Evolutionary conservation across 2,797 vertebrate genomes (phyloP).

Genomic region (Phaenicophaeus curvirostris): DNA sequence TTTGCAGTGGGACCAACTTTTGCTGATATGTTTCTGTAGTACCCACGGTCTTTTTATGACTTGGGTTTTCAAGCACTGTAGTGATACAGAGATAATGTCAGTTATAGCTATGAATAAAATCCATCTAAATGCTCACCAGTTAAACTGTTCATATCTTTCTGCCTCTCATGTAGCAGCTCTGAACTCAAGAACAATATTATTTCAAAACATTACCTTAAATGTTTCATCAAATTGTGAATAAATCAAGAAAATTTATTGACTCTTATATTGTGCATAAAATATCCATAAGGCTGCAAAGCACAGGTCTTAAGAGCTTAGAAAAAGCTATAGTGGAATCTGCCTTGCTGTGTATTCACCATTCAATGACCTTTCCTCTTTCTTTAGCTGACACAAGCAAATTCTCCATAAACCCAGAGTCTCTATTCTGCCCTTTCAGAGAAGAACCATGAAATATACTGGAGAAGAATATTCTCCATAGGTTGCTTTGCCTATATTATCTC

Average conservation of each 20-base stretch:
- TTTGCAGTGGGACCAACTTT: not conserved
- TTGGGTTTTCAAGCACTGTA: not conserved
- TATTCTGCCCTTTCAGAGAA: not conserved
- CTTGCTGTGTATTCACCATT: not conserved
- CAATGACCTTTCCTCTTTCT: not conserved
- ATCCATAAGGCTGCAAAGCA: not conserved
- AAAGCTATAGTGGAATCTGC: not conserved
- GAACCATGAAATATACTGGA: not conserved
- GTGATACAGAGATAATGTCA: not conserved
- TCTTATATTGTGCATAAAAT: not conserved
- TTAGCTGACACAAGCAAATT: not conserved
- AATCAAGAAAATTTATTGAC: rapidly evolving
- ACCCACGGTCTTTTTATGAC: not conserved
- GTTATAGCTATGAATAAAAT: not conserved
- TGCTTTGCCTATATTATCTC: not conserved
- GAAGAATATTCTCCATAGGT: not conserved
- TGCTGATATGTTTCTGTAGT: not conserved
- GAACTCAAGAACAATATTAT: not conserved
- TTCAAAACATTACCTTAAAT: not conserved
- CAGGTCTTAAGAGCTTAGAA: not conserved
- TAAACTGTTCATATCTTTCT: not conserved
- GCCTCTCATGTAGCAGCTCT: not conserved
- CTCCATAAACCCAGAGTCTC: not conserved
- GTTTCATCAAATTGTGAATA: not conserved
- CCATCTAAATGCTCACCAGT: not conserved